phyloP scores from a whole-genome alignment of 1,140 invertebrate genomes.

The Drosophila oshimai region DNA sequence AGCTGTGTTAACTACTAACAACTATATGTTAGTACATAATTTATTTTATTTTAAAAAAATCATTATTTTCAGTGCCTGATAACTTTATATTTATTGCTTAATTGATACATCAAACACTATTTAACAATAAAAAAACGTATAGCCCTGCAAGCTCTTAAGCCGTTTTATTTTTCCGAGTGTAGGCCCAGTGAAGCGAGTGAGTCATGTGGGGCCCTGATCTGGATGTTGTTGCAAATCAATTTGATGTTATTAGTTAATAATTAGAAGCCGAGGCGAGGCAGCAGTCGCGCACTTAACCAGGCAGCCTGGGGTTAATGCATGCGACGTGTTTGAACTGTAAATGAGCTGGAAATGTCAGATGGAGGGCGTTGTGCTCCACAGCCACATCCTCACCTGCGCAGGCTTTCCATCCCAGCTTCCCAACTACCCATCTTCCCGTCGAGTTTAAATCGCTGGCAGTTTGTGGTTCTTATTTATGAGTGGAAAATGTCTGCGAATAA shows the following conservation, averaged over 20 bases:
- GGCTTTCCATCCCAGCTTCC: background rate
- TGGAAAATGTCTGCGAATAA: constrained; percentile 73
- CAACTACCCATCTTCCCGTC: background rate
- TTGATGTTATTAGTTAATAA: constrained; percentile 81
- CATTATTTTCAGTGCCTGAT: no score
- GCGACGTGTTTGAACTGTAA: constrained; percentile 79
- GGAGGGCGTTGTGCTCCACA: constrained; percentile 34
- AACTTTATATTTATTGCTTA: no score
- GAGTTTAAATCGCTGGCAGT: constrained; percentile 54
- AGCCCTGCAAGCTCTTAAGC: no score
- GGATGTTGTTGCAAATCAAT: constrained; percentile 78
- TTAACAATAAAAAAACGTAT: no score
- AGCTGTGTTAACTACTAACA: no score
- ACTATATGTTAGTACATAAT: no score
- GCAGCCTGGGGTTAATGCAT: constrained; percentile 73
- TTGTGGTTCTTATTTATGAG: constrained; percentile 63
- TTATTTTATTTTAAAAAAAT: no score
- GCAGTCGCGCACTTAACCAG: constrained; percentile 65
- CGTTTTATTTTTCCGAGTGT: constrained; percentile 5
- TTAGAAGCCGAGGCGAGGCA: constrained; percentile 53
- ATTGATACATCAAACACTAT: no score
- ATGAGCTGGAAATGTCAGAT: constrained; percentile 74
- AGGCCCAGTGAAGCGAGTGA: constrained; percentile 5
- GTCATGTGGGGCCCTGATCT: constrained; percentile 27
- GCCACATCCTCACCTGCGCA: constrained; percentile 27